Percentiles rank a stretch among this genome's conserved stretches.
Conservation (phyloP, 2,113 vertebrate genomes). For the Ptilonorhynchus violaceus region DNA sequence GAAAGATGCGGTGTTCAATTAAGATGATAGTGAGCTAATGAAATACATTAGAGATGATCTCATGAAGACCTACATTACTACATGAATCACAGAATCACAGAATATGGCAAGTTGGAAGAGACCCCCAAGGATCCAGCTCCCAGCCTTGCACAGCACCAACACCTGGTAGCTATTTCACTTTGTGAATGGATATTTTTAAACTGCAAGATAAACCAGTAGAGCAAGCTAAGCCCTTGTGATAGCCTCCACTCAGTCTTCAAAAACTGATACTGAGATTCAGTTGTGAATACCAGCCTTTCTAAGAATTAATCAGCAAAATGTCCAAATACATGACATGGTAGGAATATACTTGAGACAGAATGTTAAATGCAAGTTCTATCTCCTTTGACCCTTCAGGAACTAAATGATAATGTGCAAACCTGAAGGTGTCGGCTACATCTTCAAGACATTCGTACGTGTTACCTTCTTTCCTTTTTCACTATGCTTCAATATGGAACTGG, state of each 20-base stretch:
- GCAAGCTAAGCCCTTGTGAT: not conserved
- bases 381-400: not conserved
- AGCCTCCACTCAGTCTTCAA: not conserved
- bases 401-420: not conserved
- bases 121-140: too few species aligned
- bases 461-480: not conserved
- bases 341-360: not conserved
- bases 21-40: not conserved
- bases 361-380: not conserved
- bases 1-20: not conserved
- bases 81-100: too few species aligned
- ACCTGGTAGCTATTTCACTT: not conserved
- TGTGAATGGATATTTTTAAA: not conserved
- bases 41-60: not conserved
- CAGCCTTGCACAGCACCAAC: too few species aligned
- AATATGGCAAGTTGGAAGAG: too few species aligned
- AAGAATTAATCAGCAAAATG: not conserved
- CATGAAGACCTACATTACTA: not conserved
- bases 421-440: not conserved
- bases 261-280: not conserved
- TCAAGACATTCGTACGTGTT: not conserved
- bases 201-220: not conserved
- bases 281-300: not conserved
- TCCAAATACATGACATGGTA: not conserved
- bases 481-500: not conserved